A percentile compares a stretch with the other conserved stretches of the same genome.
Conservation (phyloP, 2,113 vertebrate species). For the Gavialis gangeticus region DNA sequence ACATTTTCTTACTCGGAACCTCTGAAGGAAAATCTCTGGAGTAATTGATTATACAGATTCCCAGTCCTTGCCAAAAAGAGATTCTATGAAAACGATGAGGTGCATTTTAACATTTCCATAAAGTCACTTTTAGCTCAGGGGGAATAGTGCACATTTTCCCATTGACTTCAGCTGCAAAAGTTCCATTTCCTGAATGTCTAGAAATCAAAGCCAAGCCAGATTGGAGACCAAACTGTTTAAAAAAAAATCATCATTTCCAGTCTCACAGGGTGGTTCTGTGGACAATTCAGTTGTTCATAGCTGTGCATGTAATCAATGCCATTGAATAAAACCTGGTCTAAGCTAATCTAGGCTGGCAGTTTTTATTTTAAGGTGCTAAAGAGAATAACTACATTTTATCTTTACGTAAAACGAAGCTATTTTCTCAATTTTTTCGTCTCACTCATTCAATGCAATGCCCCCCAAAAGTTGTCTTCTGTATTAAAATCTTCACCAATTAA, state of each 20-base stretch:
- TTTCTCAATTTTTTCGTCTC: not conserved
- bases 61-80: conserved; percentile 32
- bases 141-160: conserved; percentile 29
- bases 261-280: not conserved
- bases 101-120: conserved; percentile 59
- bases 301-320: not conserved
- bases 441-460: not conserved
- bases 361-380: not conserved
- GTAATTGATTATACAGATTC: conserved; percentile 61
- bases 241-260: conserved; percentile 20
- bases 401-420: conserved; percentile 5
- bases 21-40: conserved; percentile 41
- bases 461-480: not conserved
- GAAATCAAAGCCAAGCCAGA: conserved; percentile 53
- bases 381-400: not conserved
- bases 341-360: not conserved
- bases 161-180: conserved; percentile 35
- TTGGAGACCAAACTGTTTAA: not conserved
- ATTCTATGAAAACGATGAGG: conserved; percentile 39
- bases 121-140: conserved; percentile 29
- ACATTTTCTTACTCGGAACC: conserved; percentile 27
- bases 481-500: not conserved
- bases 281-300: not conserved
- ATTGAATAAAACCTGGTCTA: not conserved
- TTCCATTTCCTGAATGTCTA: conserved; percentile 54